Base-by-base conservation (phyloP, 2,888 invertebrate genomes). In the Chymomyza caudatula region DNA sequence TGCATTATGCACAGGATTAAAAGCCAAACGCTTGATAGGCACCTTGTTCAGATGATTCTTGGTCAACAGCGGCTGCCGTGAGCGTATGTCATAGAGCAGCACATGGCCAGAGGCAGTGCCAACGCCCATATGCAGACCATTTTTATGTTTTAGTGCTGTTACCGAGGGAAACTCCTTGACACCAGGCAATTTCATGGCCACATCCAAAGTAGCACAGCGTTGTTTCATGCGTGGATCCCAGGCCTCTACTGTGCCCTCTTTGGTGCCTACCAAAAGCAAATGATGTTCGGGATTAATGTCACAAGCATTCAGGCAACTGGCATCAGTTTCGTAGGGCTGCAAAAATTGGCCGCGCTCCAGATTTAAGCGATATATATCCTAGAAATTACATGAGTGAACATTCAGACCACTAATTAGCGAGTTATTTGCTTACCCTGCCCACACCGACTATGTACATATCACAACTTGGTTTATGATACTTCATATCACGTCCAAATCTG, bases 21-120 rank as follows among this genome's bases (percentile, higher is more conserved):
- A 99, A 51, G 95, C 95, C 61, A 99, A 92, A 85, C 94, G 93
- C 88, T 95, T 96, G 59, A 99, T 98, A 0, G 99, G 97, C 56
- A 96, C 92, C 67, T 95, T 96, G 89, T 98, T 97, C 92, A 97
- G 95, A 87, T 99, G 99, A 91, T 99, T 98, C 90, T 99, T 99
- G 0, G 97, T 92, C 51, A 95, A 90, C 52, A 96, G 92, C 0
- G 99, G 99, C 87, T 95, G 96, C 77, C 94, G 94, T 4, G 98
- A 95, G 72, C 99, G 94, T 71, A 99, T 94, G 89, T 99, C 99
- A 89, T 98, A 99, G 0, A 99, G 89, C 8, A 99, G 91, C 42
- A 98, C 94, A 92, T 99, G 98, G 0, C 99, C 99, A 19, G 96
- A 96, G 4, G 95, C 94, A 43, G 97, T 98, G 11, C 99, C 99